A percentile compares a stretch with the other conserved stretches of the same genome.
Evolutionary conservation across 1,140 invertebrate genomes (phyloP).

Genomic region (Drosophila ironensis): DNA sequence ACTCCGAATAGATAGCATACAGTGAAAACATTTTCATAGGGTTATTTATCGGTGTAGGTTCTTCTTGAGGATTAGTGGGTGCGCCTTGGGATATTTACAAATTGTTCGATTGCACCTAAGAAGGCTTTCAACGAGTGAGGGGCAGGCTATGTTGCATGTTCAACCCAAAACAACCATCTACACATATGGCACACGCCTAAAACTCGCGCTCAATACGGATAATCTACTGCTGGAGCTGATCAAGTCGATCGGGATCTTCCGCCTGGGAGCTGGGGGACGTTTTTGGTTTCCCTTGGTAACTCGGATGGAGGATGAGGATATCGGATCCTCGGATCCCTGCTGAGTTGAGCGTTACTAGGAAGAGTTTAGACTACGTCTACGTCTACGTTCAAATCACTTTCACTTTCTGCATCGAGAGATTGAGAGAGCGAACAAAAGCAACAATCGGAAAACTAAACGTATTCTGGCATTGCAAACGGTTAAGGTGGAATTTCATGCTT

Average conservation of each 20-base stretch:
- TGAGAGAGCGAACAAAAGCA: constrained; percentile 78
- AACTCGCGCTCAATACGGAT: constrained; percentile 8
- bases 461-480: constrained; percentile 69
- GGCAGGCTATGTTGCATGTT: not conserved
- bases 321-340: constrained; percentile 9
- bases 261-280: constrained; percentile 27
- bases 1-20: not conserved
- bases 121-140: constrained; percentile 4
- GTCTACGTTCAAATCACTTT: constrained; percentile 77
- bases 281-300: constrained; percentile 4
- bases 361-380: constrained; percentile 76
- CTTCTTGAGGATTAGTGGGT: constrained; percentile 8
- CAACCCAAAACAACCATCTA: constrained; percentile 23
- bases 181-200: constrained; percentile 60
- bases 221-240: constrained; percentile 23
- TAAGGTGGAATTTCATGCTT: constrained; percentile 83
- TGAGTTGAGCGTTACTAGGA: constrained; percentile 64
- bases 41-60: not conserved
- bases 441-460: constrained; percentile 79
- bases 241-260: too few species aligned
- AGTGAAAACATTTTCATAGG: not conserved
- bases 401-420: constrained; percentile 77
- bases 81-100: constrained; percentile 46
- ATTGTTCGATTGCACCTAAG: constrained; percentile 46
- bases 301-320: constrained; percentile 29